Base-by-base conservation (phyloP, 2,797 vertebrate genomes). In the Cirrhinus molitorella region DNA sequence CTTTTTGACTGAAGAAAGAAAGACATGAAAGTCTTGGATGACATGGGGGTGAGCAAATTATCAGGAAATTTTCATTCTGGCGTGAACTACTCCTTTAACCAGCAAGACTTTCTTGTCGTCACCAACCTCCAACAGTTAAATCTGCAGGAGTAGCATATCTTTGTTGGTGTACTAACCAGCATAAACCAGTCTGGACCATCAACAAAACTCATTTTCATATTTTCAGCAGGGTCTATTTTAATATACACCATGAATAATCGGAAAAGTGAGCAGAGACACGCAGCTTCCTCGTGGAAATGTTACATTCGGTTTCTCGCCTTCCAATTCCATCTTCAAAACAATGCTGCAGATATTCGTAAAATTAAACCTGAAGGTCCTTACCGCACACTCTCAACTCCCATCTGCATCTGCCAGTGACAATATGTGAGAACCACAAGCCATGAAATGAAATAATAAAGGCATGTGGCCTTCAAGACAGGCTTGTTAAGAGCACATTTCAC, bases 391-490 rank as follows among this genome's bases (percentile, higher is more conserved):
- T 70, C 17, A 28, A 49, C 55, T 49, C 47, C 25, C 23, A 13
- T 80, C 75, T 34, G 28, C 82, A 59, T 61, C 71, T 65, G 55
- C 17, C 37, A 14, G 73, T 37, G 55, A 81, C 16, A 47, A 75
- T 55, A 45, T 3, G 5, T 28, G 16, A 34, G 25, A 71, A 55
- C 75, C n/a, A 67, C 37, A 63, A 72, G 45, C 51, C 79, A 61
- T 72, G 37, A 84, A 73, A 78, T 80, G 40, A 67, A 80, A 72
- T 45, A 43, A 83, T 59, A 67, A 70, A 77, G 57, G 72, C 23
- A 37, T 61, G 61, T 49, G 28, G 80, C 61, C 40, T 81, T 77
- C 45, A 31, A 53, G 59, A 40, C 51, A 84, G 6, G 13, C 72
- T 72, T 76, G 43, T 81, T 67, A 80, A 45, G 55, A 71, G 14